These are phyloP conservation scores for Zoroaster sp. DNA, from an alignment of 53 echinoderm and acorn worm species.

Conservation along the genomic window DNA sequence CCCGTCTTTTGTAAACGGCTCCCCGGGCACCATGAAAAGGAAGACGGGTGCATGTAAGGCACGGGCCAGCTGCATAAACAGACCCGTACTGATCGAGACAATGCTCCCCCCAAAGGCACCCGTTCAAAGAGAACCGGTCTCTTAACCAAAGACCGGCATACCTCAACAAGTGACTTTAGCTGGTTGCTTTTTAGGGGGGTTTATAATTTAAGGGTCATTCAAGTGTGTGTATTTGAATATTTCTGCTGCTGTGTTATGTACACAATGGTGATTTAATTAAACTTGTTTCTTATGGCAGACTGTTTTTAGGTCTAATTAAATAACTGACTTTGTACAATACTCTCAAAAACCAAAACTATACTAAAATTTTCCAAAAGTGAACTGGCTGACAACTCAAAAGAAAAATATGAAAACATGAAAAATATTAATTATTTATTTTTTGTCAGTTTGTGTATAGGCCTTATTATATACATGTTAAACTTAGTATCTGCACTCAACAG, in stretches of 20 bases:
- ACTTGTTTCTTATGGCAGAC: too few relatives aligned
- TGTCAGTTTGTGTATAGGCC: background rate
- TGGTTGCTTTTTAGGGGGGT: background rate
- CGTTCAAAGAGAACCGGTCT: background rate
- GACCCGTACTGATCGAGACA: conserved; percentile 26
- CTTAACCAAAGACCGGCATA: conserved; percentile 1
- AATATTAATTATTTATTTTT: background rate
- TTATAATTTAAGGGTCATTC: too few relatives aligned
- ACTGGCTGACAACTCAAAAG: background rate
- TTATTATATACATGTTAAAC: background rate
- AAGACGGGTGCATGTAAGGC: background rate
- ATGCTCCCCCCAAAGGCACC: conserved; percentile 26
- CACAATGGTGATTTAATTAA: too few relatives aligned
- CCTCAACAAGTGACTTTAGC: conserved; percentile 34
- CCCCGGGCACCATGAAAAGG: conserved; percentile 26
- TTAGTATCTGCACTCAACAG: conserved; percentile 52
- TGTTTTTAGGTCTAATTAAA: too few relatives aligned
- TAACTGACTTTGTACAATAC: background rate
- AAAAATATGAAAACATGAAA: background rate
- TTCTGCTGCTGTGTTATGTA: too few relatives aligned
- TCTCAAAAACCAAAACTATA: background rate
- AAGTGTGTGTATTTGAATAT: too few relatives aligned
- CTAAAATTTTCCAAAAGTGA: too few relatives aligned
- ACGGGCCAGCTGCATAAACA: conserved; percentile 53
- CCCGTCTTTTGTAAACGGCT: conserved; percentile 23